A percentile compares a stretch with the other conserved stretches of the same genome.
Conservation (phyloP, 2,888 invertebrate genomes). For the Cremastobaeus sp. region DNA sequence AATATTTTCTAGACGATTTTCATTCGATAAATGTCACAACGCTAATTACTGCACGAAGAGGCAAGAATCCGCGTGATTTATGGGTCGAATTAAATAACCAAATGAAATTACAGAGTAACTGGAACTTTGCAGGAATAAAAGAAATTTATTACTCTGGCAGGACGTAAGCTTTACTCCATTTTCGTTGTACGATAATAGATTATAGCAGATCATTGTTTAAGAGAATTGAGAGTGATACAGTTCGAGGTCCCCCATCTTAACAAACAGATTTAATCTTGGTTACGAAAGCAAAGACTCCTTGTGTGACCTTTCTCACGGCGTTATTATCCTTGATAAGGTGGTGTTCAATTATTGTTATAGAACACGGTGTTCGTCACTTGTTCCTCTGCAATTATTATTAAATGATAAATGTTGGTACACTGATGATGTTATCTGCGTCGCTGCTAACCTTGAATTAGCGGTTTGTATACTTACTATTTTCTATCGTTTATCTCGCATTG, state of each 20-base stretch:
- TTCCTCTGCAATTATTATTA: constrained; percentile 20
- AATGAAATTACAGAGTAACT: constrained; percentile 32
- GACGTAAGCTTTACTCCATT: constrained; percentile 6
- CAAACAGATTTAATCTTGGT: constrained; percentile 47
- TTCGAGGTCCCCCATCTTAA: constrained; percentile 48
- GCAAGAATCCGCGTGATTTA: constrained; percentile 14
- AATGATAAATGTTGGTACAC: neutral
- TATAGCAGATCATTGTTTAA: constrained; percentile 29
- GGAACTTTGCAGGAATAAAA: constrained; percentile 24
- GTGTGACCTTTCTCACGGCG: constrained; percentile 45
- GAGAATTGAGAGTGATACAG: constrained; percentile 43
- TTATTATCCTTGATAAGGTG: constrained; percentile 44
- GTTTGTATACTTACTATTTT: no score
- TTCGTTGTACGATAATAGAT: constrained; percentile 36
- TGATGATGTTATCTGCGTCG: neutral
- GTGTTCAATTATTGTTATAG: constrained; percentile 40
- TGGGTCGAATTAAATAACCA: constrained; percentile 26
- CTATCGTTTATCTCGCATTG: no score
- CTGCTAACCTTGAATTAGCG: constrained; percentile 12
- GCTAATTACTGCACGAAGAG: neutral
- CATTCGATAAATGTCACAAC: neutral
- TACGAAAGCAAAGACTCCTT: constrained; percentile 39
- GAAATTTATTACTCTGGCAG: constrained; percentile 25
- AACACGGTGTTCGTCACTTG: constrained; percentile 15
- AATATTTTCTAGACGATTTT: no score